Conservation (phyloP, 1,140 invertebrate species). For the Medauroidea extradentata region DNA sequence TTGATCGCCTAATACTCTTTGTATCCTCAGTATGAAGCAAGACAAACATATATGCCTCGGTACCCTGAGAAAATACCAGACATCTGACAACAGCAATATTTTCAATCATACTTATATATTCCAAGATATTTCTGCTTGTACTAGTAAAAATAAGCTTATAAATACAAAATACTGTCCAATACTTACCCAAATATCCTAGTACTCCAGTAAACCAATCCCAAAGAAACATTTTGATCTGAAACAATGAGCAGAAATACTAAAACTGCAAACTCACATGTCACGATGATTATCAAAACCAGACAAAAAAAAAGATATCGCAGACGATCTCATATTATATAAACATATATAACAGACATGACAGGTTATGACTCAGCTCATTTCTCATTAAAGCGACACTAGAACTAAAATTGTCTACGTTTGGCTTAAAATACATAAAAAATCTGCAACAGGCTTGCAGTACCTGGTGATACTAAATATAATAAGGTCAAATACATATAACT, state of each 20-base stretch:
- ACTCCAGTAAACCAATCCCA: constrained; percentile 97
- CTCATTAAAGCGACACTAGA: background rate
- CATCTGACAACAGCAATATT: too few relatives aligned
- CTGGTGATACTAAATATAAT: background rate
- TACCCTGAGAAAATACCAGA: too few relatives aligned
- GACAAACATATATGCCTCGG: too few relatives aligned
- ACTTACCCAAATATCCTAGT: constrained; percentile 91
- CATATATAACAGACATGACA: background rate
- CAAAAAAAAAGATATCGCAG: too few relatives aligned
- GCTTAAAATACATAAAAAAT: background rate
- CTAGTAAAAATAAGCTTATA: too few relatives aligned
- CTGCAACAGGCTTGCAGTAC: too few relatives aligned
- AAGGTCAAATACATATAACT: background rate
- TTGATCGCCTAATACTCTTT: too few relatives aligned
- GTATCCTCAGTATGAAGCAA: too few relatives aligned
- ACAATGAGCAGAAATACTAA: background rate
- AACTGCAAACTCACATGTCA: background rate
- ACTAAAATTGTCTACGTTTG: background rate
- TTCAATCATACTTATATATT: too few relatives aligned
- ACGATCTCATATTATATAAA: too few relatives aligned
- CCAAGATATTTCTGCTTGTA: too few relatives aligned
- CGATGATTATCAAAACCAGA: background rate
- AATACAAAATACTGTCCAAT: constrained; percentile 13
- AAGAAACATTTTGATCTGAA: constrained; percentile 78
- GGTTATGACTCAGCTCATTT: constrained; percentile 13